Percentiles rank a stretch among this genome's conserved stretches.
phyloP scores from a whole-genome alignment of 2,113 vertebrate genomes.

The Osmerus eperlanus region DNA sequence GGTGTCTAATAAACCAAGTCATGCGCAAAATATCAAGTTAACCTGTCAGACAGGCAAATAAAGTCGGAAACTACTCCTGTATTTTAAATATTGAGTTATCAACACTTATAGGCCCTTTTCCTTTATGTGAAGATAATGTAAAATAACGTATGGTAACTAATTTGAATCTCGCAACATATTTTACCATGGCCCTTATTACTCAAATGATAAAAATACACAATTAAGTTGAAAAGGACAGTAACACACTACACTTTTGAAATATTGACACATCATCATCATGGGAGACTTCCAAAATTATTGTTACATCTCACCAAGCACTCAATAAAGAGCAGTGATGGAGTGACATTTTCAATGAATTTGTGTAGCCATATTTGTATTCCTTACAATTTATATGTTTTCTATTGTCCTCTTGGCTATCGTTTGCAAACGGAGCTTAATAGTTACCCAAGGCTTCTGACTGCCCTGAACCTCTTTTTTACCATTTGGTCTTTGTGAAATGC shows the following conservation, averaged over 20 bases:
- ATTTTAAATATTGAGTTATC: neutral
- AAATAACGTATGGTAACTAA: neutral
- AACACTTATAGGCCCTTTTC: neutral
- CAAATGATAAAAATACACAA: too few species aligned
- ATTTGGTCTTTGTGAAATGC: constrained; percentile 80
- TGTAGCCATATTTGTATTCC: constrained; percentile 37
- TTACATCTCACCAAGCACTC: constrained; percentile 9
- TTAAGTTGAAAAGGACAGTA: too few species aligned
- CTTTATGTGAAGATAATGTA: neutral
- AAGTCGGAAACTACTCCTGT: constrained; percentile 17
- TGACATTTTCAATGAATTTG: constrained; percentile 34
- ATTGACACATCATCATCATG: neutral
- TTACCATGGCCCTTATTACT: too few species aligned
- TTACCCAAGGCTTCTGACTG: constrained; percentile 51
- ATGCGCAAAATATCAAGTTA: constrained; percentile 35
- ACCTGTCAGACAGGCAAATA: constrained; percentile 27
- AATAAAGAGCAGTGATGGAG: constrained; percentile 26
- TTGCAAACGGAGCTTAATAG: constrained; percentile 47
- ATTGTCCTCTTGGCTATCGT: constrained; percentile 40
- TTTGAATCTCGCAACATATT: neutral
- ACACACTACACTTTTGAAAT: too few species aligned
- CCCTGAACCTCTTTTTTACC: constrained; percentile 65
- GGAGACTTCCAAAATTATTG: neutral
- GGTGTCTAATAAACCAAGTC: constrained; percentile 45
- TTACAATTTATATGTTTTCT: constrained; percentile 31